Conservation (phyloP, 2,113 vertebrate species). For the Pedionomus torquatus region DNA sequence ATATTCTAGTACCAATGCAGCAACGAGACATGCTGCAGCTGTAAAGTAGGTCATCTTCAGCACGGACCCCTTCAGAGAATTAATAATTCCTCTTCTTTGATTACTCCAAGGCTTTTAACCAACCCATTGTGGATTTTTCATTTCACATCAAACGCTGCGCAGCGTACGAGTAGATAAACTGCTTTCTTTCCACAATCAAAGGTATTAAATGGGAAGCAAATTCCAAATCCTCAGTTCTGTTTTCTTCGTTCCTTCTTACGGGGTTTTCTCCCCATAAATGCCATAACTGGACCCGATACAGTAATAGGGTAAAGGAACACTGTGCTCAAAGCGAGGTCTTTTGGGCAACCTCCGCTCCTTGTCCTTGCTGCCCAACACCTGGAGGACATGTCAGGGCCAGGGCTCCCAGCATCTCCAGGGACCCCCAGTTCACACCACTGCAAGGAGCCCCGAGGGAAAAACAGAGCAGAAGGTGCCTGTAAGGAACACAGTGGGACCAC, state of each 20-base stretch:
- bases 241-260: not conserved
- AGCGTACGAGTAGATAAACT: not conserved
- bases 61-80: slow-evolving; percentile 9
- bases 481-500: not conserved
- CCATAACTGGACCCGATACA: accelerated
- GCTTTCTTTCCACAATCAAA: not conserved
- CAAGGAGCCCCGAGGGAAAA: not conserved
- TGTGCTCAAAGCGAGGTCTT: not conserved
- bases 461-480: not conserved
- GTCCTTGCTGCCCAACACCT: accelerated
- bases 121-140: not conserved
- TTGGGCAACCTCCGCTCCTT: not conserved
- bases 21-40: not conserved
- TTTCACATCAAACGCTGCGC: not conserved
- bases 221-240: not conserved
- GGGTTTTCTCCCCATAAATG: not conserved
- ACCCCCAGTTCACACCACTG: not conserved
- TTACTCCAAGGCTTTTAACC: slow-evolving; percentile 21
- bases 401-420: not conserved
- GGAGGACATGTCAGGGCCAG: not conserved
- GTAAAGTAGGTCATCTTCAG: slow-evolving; percentile 42
- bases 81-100: slow-evolving; percentile 13
- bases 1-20: not conserved
- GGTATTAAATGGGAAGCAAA: not conserved
- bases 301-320: not conserved